Evolutionary conservation across 2,888 invertebrate genomes (phyloP).

Genomic region (Peribatodes rhomboidaria): DNA sequence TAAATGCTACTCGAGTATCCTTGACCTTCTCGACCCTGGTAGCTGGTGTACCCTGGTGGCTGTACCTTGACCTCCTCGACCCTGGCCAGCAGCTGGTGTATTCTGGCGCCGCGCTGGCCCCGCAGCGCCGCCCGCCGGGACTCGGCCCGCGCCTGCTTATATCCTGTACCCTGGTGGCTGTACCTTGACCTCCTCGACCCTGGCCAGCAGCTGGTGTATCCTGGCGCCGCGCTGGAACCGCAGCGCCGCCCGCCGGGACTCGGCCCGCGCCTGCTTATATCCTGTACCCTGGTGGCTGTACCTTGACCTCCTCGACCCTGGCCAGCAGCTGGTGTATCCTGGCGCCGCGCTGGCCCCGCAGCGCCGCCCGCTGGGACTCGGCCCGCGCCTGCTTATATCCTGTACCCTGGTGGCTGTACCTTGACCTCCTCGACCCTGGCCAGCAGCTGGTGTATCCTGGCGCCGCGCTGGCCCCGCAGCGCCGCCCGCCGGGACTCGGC

Average conservation of each 20-base stretch:
- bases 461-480: too few species aligned
- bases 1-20: too few species aligned
- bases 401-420: too few species aligned
- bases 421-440: too few species aligned
- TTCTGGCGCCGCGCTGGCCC: conserved; percentile 93
- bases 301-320: conserved; percentile 93
- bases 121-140: conserved; percentile 93
- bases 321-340: conserved; percentile 94
- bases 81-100: conserved; percentile 94
- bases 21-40: too few species aligned
- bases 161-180: too few species aligned
- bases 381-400: conserved; percentile 97
- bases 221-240: conserved; percentile 94
- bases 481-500: too few species aligned
- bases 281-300: too few species aligned
- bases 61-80: conserved; percentile 94
- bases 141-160: conserved; percentile 97
- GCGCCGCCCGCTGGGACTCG: conserved; percentile 93
- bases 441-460: too few species aligned
- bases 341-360: conserved; percentile 94
- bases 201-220: conserved; percentile 93
- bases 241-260: conserved; percentile 93
- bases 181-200: conserved; percentile 93
- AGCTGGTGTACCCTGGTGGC: too few species aligned
- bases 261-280: conserved; percentile 97